phyloP scores from a whole-genome alignment of 64 coral and sea anemone genomes.

The Acropora tenuis region DNA sequence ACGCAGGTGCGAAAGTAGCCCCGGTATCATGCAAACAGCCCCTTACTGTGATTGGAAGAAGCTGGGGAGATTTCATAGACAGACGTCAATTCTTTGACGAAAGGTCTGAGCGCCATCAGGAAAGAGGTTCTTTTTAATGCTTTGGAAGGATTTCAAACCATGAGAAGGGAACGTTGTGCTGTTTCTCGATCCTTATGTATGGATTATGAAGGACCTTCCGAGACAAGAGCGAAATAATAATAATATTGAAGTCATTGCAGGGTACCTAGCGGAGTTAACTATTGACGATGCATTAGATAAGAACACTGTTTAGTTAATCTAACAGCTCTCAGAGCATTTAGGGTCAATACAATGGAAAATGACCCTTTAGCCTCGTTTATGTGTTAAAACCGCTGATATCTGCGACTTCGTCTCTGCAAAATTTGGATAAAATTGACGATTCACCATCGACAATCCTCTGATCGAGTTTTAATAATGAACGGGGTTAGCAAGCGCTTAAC shows the following conservation, averaged over 20 bases:
- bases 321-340: too few species aligned
- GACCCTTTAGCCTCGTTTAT: neutral
- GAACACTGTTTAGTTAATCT: neutral
- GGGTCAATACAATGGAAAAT: neutral
- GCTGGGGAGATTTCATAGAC: neutral
- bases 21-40: too few species aligned
- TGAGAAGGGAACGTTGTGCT: neutral
- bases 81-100: neutral
- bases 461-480: too few species aligned
- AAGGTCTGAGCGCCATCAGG: neutral
- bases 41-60: neutral
- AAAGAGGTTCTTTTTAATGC: neutral
- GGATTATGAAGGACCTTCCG: neutral
- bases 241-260: too few species aligned
- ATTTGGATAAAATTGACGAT: too few species aligned
- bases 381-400: too few species aligned
- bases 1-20: too few species aligned
- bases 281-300: too few species aligned
- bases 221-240: neutral
- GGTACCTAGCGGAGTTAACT: too few species aligned
- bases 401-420: too few species aligned
- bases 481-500: too few species aligned
- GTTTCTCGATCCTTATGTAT: neutral
- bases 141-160: neutral
- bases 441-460: too few species aligned